These are phyloP conservation scores for Neoarius graeffei DNA, from an alignment of 2,113 vertebrate genomes.

Conservation along the genomic window DNA sequence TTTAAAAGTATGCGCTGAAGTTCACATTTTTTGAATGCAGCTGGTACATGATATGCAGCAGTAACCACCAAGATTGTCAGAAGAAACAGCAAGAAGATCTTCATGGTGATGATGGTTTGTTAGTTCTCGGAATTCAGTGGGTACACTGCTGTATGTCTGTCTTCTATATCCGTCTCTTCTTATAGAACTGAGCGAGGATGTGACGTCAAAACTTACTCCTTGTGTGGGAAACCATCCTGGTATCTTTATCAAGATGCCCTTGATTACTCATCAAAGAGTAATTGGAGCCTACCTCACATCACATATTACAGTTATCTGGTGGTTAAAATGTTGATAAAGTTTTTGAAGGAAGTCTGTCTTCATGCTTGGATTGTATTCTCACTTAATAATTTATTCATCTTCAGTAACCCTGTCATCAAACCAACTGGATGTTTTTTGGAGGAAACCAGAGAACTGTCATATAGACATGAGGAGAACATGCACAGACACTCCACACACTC, in stretches of 20 bases:
- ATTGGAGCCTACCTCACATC: background rate
- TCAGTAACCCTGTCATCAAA: background rate
- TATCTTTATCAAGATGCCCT: background rate
- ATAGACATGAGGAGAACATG: background rate
- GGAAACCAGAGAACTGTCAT: background rate
- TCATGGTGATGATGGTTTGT: slow-evolving; percentile 20
- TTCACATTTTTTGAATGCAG: no score
- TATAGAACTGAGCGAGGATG: background rate
- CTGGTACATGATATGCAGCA: background rate
- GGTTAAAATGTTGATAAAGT: background rate
- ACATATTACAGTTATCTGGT: no score
- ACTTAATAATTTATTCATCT: background rate
- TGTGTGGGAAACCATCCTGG: background rate
- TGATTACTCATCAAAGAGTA: background rate
- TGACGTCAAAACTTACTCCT: background rate
- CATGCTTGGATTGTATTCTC: background rate
- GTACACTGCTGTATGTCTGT: background rate
- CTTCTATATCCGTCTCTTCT: background rate
- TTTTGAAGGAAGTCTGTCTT: background rate
- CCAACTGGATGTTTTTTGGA: background rate
- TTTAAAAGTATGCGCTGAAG: no score
- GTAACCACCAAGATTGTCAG: background rate
- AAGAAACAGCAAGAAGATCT: slow-evolving; percentile 14
- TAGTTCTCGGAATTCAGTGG: background rate
- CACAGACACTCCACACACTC: background rate